Conservation (phyloP, 2,888 invertebrate genomes). For the Andrena hattorfiana region DNA sequence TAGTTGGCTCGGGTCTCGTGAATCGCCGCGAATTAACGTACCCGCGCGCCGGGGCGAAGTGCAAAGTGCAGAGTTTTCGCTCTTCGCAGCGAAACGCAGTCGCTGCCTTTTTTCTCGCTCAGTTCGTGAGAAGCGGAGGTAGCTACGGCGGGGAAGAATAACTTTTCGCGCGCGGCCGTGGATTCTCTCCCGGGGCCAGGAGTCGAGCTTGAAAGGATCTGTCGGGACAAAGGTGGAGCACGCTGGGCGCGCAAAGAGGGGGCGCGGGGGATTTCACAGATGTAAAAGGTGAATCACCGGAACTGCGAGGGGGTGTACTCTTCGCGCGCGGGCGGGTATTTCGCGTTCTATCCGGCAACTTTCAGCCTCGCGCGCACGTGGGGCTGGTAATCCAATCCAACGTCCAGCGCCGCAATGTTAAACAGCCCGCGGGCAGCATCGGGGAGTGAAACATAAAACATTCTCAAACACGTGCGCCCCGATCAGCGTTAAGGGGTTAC, state of each 20-base stretch:
- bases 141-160: neutral
- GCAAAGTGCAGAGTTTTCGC: constrained; percentile 15
- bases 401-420: constrained; percentile 8
- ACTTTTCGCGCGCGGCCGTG: neutral
- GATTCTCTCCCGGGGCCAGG: constrained; percentile 9
- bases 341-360: constrained; percentile 32
- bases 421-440: neutral
- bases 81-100: neutral
- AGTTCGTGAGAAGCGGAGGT: neutral
- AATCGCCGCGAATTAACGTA: constrained; percentile 37
- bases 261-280: constrained; percentile 14
- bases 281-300: constrained; percentile 37
- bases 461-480: neutral
- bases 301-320: neutral
- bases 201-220: constrained; percentile 31
- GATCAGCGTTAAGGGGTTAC: constrained; percentile 5
- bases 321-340: constrained; percentile 31
- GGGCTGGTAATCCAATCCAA: constrained; percentile 7
- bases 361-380: constrained; percentile 22
- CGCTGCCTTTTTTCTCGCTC: neutral
- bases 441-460: constrained; percentile 7
- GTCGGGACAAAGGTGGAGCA: neutral
- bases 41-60: constrained; percentile 13
- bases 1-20: neutral
- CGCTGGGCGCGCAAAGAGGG: neutral